These are phyloP conservation scores for Nebria ingens DNA, from an alignment of 1,140 invertebrate genomes.

Conservation along the genomic window DNA sequence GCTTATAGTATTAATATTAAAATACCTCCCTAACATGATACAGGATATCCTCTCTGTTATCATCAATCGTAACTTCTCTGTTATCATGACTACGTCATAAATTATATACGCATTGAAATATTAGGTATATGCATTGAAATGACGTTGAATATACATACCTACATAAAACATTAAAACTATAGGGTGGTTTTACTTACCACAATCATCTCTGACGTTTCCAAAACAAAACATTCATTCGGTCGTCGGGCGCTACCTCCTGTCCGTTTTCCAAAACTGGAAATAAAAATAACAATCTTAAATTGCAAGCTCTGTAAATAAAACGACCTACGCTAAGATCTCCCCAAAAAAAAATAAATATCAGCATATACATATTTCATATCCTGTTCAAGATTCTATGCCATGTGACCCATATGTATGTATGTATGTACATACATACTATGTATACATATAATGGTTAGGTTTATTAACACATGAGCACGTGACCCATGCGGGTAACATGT, in stretches of 20 bases:
- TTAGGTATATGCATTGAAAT: no score
- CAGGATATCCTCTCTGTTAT: no score
- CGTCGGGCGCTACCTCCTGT: constrained; percentile 58
- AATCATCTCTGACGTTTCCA: constrained; percentile 83
- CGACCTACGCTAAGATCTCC: neutral
- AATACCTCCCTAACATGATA: no score
- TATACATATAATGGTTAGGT: neutral
- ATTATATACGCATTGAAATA: no score
- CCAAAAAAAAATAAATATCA: neutral
- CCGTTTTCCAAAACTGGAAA: constrained; percentile 74
- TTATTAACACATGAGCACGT: no score
- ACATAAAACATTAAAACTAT: no score
- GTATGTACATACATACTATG: neutral
- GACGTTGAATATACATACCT: no score
- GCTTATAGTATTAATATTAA: no score
- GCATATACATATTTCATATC: neutral
- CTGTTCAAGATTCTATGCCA: neutral
- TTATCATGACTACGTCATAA: no score
- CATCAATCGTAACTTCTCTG: no score
- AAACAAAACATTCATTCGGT: constrained; percentile 74
- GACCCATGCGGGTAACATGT: no score
- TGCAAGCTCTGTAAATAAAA: neutral
- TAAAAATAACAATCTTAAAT: neutral
- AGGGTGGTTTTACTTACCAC: constrained; percentile 61
- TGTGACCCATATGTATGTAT: neutral